Conservation (phyloP, 2,113 vertebrate species). For the Vulpes lagopus region DNA sequence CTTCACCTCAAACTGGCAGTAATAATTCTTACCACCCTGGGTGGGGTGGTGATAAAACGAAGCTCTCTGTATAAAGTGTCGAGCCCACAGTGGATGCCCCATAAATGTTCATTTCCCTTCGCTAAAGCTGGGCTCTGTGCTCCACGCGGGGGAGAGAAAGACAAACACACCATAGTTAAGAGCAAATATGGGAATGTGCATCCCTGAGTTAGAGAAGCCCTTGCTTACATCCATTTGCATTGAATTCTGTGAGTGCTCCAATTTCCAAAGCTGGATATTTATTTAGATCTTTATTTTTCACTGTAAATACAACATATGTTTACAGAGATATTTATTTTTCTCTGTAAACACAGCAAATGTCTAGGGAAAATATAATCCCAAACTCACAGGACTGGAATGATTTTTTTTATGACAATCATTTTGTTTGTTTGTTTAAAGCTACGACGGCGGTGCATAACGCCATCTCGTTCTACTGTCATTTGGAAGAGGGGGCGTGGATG, state of each 20-base stretch:
- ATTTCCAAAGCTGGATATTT: slow-evolving; percentile 26
- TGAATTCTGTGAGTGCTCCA: background rate
- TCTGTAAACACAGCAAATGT: slow-evolving; percentile 22
- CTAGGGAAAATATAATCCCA: slow-evolving; percentile 30
- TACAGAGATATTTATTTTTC: slow-evolving; percentile 66
- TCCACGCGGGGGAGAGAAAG: background rate
- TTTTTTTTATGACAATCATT: slow-evolving; percentile 56
- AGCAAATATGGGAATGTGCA: accelerated
- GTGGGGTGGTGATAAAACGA: background rate
- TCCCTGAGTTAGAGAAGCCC: background rate
- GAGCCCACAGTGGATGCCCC: background rate
- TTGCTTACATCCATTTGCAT: background rate
- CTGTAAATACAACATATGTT: slow-evolving; percentile 52
- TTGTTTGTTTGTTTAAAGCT: background rate
- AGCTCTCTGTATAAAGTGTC: background rate
- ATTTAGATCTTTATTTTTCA: slow-evolving; percentile 63
- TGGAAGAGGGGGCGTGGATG: background rate
- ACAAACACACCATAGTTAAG: background rate
- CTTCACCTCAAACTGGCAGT: background rate
- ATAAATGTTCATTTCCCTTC: background rate
- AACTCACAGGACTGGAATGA: background rate
- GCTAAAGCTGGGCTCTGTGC: background rate
- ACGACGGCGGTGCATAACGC: background rate
- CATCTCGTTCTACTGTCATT: background rate
- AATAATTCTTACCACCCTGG: background rate